A percentile compares a stretch with the other conserved stretches of the same genome.
Conservation (phyloP, 2,888 invertebrate species). For the Lasius fuliginosus region DNA sequence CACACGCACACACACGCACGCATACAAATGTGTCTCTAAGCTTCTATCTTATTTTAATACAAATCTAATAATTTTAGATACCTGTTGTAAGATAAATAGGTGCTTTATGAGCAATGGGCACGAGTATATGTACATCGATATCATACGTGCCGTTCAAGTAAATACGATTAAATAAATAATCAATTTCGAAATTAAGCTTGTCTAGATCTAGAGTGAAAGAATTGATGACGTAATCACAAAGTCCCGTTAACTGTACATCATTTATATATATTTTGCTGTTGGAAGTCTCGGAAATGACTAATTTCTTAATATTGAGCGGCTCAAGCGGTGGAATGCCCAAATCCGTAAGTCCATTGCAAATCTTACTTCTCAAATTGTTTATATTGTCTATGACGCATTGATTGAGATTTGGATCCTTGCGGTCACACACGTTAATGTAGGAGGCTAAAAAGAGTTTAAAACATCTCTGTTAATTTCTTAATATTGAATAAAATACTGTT, state of each 20-base stretch:
- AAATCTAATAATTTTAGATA: neutral
- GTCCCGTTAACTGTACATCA: neutral
- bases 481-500: neutral
- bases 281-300: neutral
- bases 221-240: neutral
- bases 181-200: neutral
- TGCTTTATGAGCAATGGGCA: neutral
- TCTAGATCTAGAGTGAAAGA: neutral
- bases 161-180: neutral
- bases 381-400: neutral
- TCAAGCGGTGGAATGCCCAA: neutral
- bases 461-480: neutral
- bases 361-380: neutral
- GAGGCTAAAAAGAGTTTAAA: constrained; percentile 50
- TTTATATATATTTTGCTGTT: neutral
- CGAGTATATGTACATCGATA: neutral
- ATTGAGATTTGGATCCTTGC: neutral
- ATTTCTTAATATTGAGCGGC: neutral
- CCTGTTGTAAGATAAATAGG: neutral
- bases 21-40: neutral
- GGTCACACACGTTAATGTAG: constrained; percentile 51
- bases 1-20: too few species aligned
- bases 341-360: neutral
- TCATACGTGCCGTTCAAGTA: neutral
- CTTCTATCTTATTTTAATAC: neutral